phyloP scores from a whole-genome alignment of 1,140 invertebrate species.

The Lordiphosa clarofinis region DNA sequence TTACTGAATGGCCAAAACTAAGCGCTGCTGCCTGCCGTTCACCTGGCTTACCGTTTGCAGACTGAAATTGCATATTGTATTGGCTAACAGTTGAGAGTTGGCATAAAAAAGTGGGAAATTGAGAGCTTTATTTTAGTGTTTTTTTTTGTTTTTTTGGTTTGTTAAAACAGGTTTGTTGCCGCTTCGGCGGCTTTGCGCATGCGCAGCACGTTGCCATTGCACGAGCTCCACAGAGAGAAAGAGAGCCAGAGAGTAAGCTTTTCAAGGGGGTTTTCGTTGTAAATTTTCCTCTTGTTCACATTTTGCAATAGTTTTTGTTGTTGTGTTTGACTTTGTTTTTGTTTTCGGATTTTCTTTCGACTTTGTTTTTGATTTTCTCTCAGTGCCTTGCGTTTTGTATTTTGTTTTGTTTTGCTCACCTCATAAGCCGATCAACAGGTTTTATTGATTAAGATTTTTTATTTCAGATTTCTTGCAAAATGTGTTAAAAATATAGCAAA shows the following conservation, averaged over 20 bases:
- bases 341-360: conserved; percentile 3
- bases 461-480: conserved; percentile 41
- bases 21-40: conserved; percentile 63
- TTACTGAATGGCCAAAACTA: conserved; percentile 48
- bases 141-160: conserved; percentile 26
- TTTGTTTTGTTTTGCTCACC: conserved; percentile 51
- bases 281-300: conserved; percentile 6
- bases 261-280: conserved; percentile 20
- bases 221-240: conserved; percentile 1
- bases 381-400: conserved; percentile 19
- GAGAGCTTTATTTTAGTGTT: conserved; percentile 37
- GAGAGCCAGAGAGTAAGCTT: conserved; percentile 10
- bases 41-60: conserved; percentile 77
- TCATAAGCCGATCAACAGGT: conserved; percentile 60
- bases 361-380: conserved; percentile 24
- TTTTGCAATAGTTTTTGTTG: conserved; percentile 9
- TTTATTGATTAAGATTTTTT: conserved; percentile 54
- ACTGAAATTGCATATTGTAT: conserved; percentile 77
- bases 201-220: conserved; percentile 38
- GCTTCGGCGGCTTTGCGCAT: conserved; percentile 64
- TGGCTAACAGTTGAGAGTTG: conserved; percentile 65
- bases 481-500: conserved; percentile 38
- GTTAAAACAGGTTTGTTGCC: conserved; percentile 60
- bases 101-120: conserved; percentile 60
- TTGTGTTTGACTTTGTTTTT: too few relatives aligned